phyloP scores from a whole-genome alignment of 2,888 invertebrate species.

The Lamproptera curius region DNA sequence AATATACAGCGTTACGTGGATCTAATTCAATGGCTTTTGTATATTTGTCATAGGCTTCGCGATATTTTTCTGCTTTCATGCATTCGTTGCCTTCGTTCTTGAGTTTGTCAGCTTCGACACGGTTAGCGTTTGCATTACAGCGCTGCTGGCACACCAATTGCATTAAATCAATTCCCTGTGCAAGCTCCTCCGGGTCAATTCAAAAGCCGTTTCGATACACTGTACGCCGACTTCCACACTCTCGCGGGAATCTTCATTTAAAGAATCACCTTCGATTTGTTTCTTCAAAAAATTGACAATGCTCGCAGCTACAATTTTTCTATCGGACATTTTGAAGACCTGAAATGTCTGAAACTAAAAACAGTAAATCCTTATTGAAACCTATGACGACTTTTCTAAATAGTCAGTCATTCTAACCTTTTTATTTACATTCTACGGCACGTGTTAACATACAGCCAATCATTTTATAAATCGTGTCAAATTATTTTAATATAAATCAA shows the following conservation, averaged over 20 bases:
- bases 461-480: no score
- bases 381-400: no score
- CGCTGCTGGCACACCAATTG: conserved; percentile 45
- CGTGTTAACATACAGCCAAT: not conserved
- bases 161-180: conserved; percentile 52
- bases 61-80: conserved; percentile 87
- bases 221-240: conserved; percentile 96
- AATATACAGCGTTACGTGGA: conserved; percentile 94
- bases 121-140: conserved; percentile 46
- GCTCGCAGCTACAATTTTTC: conserved; percentile 73
- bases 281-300: conserved; percentile 77
- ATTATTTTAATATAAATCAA: no score
- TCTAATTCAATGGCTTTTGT: conserved; percentile 93
- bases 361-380: no score
- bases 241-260: conserved; percentile 77
- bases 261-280: conserved; percentile 69
- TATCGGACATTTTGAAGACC: conserved; percentile 51
- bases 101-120: conserved; percentile 86
- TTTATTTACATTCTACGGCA: not conserved
- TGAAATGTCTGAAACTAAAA: conserved; percentile 13
- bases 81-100: conserved; percentile 93
- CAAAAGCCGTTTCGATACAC: conserved; percentile 95
- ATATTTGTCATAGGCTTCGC: conserved; percentile 91
- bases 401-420: not conserved
- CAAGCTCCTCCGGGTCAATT: conserved; percentile 74